Conservation (phyloP, 2,113 vertebrate genomes). For the Cebus imitator region DNA sequence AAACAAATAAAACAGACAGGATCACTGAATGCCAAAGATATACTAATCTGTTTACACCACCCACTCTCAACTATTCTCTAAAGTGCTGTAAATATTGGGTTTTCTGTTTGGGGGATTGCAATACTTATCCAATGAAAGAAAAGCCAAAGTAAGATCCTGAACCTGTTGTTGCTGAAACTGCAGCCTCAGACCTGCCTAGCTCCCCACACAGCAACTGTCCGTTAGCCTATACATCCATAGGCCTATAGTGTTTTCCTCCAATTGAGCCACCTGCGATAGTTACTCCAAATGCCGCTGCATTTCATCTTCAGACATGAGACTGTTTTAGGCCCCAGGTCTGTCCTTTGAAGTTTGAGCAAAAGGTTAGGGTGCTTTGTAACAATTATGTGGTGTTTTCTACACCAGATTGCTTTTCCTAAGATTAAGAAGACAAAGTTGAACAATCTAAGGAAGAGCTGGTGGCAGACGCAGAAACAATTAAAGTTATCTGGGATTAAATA, state of each 20-base stretch:
- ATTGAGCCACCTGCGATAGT: not conserved
- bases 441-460: not conserved
- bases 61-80: constrained; percentile 47
- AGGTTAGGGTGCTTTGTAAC: not conserved
- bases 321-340: not conserved
- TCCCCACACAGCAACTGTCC: not conserved
- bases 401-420: not conserved
- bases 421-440: constrained; percentile 10
- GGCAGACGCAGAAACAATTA: not conserved
- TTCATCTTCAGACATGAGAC: not conserved
- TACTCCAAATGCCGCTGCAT: not conserved
- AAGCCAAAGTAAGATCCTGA: constrained; percentile 8
- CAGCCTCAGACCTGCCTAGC: not conserved
- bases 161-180: not conserved
- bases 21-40: constrained; percentile 31
- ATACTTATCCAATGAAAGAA: constrained; percentile 43
- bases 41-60: constrained; percentile 52
- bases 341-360: constrained; percentile 27
- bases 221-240: fast-evolving
- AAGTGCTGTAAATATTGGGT: constrained; percentile 59
- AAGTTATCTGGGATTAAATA: not conserved
- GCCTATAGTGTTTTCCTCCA: not conserved
- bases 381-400: not conserved
- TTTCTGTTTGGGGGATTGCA: constrained; percentile 45
- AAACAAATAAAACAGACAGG: constrained; percentile 61